phyloP scores from a whole-genome alignment of 2,888 invertebrate species.

The Eucera pruinosa region DNA sequence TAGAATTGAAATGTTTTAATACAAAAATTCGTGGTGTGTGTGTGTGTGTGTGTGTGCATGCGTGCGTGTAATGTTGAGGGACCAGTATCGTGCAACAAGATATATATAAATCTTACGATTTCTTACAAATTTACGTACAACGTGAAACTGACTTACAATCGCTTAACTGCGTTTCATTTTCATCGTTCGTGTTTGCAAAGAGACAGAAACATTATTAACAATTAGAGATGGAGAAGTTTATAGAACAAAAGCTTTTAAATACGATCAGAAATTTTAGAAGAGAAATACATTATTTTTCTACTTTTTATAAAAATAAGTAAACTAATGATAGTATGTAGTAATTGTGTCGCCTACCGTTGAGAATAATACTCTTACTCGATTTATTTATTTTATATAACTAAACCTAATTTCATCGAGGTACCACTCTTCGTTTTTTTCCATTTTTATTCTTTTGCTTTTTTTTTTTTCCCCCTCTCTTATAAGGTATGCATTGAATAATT shows the following conservation, averaged over 20 bases:
- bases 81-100: constrained; percentile 57
- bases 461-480: too few relatives aligned
- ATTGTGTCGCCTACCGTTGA: constrained; percentile 26
- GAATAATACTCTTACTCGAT: constrained; percentile 25
- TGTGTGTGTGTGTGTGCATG: constrained; percentile 23
- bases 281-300: constrained; percentile 37
- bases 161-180: constrained; percentile 19
- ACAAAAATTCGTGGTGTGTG: constrained; percentile 68
- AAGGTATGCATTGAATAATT: constrained; percentile 31
- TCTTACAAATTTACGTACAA: constrained; percentile 20
- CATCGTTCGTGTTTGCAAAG: background rate
- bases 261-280: constrained; percentile 17
- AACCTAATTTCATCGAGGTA: constrained; percentile 38
- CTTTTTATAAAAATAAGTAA: constrained; percentile 56
- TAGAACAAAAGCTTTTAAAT: constrained; percentile 34
- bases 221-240: constrained; percentile 23
- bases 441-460: too few relatives aligned
- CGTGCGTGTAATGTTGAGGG: constrained; percentile 45
- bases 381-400: constrained; percentile 44
- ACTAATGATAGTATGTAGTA: constrained; percentile 48
- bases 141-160: constrained; percentile 4
- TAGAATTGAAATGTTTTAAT: constrained; percentile 65
- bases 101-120: constrained; percentile 37
- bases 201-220: constrained; percentile 27
- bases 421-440: background rate